A percentile compares a stretch with the other conserved stretches of the same genome.
Conservation (phyloP, 2,113 vertebrate genomes). For the Zosterops japonicus region DNA sequence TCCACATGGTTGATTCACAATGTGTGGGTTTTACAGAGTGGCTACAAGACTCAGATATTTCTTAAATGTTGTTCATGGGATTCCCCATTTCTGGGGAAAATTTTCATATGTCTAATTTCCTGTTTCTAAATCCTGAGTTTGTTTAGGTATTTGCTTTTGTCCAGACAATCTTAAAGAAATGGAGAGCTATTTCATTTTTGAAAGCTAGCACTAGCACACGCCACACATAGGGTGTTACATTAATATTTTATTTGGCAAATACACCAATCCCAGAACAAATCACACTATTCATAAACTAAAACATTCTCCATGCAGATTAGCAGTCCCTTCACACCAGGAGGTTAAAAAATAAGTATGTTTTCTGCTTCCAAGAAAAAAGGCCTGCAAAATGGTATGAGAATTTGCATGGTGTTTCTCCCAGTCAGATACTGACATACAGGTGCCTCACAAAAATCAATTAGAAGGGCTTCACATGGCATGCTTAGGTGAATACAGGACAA, state of each 20-base stretch:
- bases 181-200: neutral
- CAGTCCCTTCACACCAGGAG: neutral
- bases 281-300: neutral
- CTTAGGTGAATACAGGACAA: neutral
- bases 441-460: neutral
- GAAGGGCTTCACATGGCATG: neutral
- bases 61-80: neutral
- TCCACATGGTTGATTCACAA: neutral
- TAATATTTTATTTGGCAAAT: conserved; percentile 28
- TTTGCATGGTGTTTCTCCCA: neutral
- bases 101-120: neutral
- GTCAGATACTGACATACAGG: neutral
- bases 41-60: neutral
- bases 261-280: neutral
- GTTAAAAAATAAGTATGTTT: neutral
- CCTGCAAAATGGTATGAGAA: neutral
- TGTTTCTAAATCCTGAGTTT: neutral
- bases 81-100: neutral
- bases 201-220: neutral
- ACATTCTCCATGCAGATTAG: neutral
- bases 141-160: neutral
- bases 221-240: neutral
- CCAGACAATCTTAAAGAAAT: neutral
- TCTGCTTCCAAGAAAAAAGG: neutral
- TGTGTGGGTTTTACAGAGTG: neutral